A percentile compares a stretch with the other conserved stretches of the same genome.
These are phyloP conservation scores for Syritta pipiens DNA, from an alignment of 2,888 invertebrate species.

Conservation along the genomic window DNA sequence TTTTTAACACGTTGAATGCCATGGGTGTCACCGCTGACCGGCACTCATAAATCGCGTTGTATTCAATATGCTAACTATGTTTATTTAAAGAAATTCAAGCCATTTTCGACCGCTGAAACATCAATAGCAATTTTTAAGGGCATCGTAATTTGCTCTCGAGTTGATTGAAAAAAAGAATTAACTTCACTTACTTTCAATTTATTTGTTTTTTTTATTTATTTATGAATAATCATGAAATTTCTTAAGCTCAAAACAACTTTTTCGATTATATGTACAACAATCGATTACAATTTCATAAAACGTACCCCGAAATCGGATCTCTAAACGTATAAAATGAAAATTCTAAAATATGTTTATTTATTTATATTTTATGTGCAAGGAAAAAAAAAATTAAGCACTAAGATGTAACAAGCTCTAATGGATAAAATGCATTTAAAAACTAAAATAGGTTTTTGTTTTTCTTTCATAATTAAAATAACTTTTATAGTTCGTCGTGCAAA, in stretches of 20 bases:
- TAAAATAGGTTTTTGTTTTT: background rate
- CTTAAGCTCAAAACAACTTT: constrained; percentile 27
- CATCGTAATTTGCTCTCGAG: too few relatives aligned
- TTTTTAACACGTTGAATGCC: too few relatives aligned
- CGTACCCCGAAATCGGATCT: constrained; percentile 4
- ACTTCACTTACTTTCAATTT: background rate
- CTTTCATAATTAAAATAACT: too few relatives aligned
- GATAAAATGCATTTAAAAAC: too few relatives aligned
- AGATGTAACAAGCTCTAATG: background rate
- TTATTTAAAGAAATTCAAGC: too few relatives aligned
- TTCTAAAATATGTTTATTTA: constrained; percentile 12
- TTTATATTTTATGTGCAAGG: constrained; percentile 25
- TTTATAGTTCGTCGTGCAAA: constrained; percentile 72
- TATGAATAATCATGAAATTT: constrained; percentile 19
- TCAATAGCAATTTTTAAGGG: too few relatives aligned
- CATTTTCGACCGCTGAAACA: too few relatives aligned
- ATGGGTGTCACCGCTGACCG: too few relatives aligned
- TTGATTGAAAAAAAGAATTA: too few relatives aligned
- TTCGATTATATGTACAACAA: constrained; percentile 16
- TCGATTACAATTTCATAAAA: constrained; percentile 34
- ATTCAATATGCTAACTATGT: too few relatives aligned
- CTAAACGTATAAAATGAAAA: constrained; percentile 8
- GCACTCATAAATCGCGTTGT: too few relatives aligned
- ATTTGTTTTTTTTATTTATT: constrained; percentile 14
- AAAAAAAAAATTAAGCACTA: constrained; percentile 2